Base-by-base conservation (phyloP, 2,113 vertebrate genomes). In the Seriola quinqueradiata region DNA sequence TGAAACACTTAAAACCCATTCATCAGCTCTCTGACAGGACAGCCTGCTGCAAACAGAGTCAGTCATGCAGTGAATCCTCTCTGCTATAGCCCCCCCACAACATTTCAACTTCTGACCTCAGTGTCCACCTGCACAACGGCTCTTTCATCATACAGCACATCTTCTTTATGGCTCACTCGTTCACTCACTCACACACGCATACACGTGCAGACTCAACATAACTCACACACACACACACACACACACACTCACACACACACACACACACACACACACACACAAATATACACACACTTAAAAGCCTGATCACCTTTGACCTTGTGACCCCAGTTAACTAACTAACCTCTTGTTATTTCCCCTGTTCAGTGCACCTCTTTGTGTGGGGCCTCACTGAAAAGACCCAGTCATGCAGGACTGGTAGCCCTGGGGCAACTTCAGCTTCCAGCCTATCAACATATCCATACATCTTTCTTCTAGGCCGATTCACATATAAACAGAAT, bases 291-390 rank as follows among this genome's bases (percentile, higher is more conserved):
- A 25, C 65, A 40, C 77, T 87, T 92, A 75, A 93, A 90, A 84
- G 79, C 76, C 65, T 83, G 42, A 63, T 87, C 88, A 89, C 87
- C 85, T 87, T 86, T 85, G 86, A 77, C 90, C 89, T 83, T 36
- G 34, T 90, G 88, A 92, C 91, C 91, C 82, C 76, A 84, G 89
- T 93, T 93, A 93, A 93, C 89, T 91, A 91, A 88, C 87, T 85
- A 90, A 90, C 86, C 87, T 82, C 86, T 83, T 90, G 91, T 93
- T 90, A 90, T 92, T 90, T 85, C 87, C 81, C 61, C 73, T 57
- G 86, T 83, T 90, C 63, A 85, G 70, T 90, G 79, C 48, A 58
- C 50, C n/a, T 81, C 89, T 84, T 90, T 91, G 88, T 89, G 91
- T 92, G 89, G 79, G 86, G 87, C 87, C 82, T 55, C 48, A 2